Conservation (phyloP, 2,888 invertebrate genomes). For the Eristalis arbustorum region DNA sequence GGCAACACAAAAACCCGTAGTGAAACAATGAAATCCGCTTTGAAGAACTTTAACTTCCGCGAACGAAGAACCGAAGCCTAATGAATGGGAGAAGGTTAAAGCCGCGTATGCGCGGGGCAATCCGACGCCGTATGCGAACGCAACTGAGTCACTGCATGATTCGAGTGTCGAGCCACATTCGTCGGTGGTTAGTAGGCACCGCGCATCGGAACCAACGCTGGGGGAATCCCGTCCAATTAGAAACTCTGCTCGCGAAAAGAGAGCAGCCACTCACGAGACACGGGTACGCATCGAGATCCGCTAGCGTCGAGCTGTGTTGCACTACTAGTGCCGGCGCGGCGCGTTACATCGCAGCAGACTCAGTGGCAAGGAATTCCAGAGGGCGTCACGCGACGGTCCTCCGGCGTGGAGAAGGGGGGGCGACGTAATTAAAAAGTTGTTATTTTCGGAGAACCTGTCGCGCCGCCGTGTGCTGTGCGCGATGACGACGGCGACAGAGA, state of each 20-base stretch:
- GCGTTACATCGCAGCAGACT: background rate
- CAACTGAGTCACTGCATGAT: constrained; percentile 30
- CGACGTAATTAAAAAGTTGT: constrained; percentile 52
- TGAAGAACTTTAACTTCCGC: constrained; percentile 35
- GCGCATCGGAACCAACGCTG: background rate
- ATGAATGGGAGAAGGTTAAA: background rate
- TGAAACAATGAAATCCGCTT: constrained; percentile 19
- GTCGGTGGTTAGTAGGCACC: background rate
- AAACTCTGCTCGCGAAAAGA: background rate
- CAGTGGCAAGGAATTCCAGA: constrained; percentile 21
- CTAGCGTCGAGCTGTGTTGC: background rate
- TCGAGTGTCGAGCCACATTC: constrained; percentile 3
- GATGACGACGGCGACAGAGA: background rate
- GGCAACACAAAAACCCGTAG: constrained; percentile 17
- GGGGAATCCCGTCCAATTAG: constrained; percentile 24
- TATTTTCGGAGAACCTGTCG: constrained; percentile 63
- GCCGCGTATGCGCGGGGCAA: background rate
- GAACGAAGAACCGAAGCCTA: background rate
- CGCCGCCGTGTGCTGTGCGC: background rate
- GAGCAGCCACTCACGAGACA: background rate
- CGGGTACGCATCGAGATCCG: background rate
- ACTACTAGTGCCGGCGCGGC: background rate
- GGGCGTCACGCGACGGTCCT: background rate
- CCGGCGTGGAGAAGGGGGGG: background rate
- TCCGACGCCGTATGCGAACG: constrained; percentile 7